A percentile compares a stretch with the other conserved stretches of the same genome.
These are phyloP conservation scores for Euphonia xanthogaster DNA, from an alignment of 2,797 vertebrate genomes.

Conservation along the genomic window DNA sequence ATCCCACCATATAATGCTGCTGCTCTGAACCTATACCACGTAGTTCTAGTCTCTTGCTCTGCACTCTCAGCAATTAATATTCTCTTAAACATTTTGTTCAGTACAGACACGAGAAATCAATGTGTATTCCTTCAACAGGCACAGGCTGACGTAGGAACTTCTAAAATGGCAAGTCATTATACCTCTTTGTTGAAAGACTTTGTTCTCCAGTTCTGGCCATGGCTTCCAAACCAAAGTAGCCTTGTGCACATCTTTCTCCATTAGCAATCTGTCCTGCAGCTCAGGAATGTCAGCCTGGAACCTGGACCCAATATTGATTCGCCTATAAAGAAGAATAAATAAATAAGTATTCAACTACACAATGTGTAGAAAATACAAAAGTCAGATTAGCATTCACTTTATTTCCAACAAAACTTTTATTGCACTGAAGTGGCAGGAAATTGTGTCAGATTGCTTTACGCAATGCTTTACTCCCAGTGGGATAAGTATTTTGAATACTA, in stretches of 20 bases:
- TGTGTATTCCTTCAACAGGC: neutral
- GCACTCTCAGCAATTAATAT: neutral
- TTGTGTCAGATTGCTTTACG: conserved; percentile 11
- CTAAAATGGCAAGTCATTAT: neutral
- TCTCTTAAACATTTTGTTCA: neutral
- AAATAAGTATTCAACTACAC: neutral
- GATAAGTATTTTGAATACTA: neutral
- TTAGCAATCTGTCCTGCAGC: conserved; percentile 67
- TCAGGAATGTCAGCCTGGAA: conserved; percentile 91
- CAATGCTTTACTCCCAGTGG: neutral
- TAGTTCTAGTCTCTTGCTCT: neutral
- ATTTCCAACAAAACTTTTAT: neutral
- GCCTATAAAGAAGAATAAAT: conserved; percentile 72
- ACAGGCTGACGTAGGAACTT: neutral
- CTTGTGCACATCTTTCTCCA: conserved; percentile 78
- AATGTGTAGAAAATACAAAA: neutral
- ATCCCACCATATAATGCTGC: neutral
- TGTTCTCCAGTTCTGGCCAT: conserved; percentile 80
- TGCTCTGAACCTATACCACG: neutral
- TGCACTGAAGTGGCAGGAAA: neutral
- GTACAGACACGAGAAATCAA: neutral
- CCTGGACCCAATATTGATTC: conserved; percentile 86
- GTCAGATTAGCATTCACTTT: neutral
- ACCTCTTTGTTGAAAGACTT: conserved; percentile 86
- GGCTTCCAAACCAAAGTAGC: conserved; percentile 89